Evolutionary conservation across 92 coral and sea anemone genomes (phyloP).

Genomic region (Zoanthus solanderi): DNA sequence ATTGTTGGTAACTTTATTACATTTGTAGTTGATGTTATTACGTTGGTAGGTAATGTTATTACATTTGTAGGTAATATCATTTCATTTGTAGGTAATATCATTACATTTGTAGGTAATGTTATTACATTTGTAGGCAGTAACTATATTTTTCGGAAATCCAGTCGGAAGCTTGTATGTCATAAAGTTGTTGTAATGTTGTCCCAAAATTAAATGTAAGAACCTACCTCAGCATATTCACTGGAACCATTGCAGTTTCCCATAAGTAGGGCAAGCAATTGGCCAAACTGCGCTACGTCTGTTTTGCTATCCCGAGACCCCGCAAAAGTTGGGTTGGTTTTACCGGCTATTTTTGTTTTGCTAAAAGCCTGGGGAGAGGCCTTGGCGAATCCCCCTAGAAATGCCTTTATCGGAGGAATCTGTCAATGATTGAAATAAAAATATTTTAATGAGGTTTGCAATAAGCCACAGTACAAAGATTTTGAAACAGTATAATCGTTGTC

Average conservation of each 20-base stretch:
- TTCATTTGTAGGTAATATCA: no score
- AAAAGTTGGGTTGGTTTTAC: conserved; percentile 14
- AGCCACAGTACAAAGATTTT: no score
- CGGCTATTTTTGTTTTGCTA: neutral
- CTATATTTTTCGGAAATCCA: no score
- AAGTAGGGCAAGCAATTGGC: conserved; percentile 61
- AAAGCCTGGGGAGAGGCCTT: conserved; percentile 28
- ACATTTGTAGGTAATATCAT: no score
- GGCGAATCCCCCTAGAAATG: conserved; percentile 71
- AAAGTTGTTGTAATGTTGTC: neutral
- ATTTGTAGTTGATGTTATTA: no score
- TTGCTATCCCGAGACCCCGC: conserved; percentile 15
- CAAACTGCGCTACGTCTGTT: conserved; percentile 69
- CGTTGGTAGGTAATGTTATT: no score
- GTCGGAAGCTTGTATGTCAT: no score
- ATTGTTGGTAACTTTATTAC: no score
- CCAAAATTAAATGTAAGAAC: neutral
- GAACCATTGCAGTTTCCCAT: conserved; percentile 71
- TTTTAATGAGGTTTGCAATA: neutral
- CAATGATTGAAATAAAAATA: neutral
- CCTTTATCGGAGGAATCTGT: conserved; percentile 70
- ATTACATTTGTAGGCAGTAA: no score
- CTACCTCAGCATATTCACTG: conserved; percentile 72
- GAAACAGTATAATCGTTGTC: no score
- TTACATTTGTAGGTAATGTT: no score